Percentiles rank a stretch among this genome's conserved stretches.
These are phyloP conservation scores for Chunga burmeisteri DNA, from an alignment of 2,113 vertebrate genomes.

Conservation along the genomic window DNA sequence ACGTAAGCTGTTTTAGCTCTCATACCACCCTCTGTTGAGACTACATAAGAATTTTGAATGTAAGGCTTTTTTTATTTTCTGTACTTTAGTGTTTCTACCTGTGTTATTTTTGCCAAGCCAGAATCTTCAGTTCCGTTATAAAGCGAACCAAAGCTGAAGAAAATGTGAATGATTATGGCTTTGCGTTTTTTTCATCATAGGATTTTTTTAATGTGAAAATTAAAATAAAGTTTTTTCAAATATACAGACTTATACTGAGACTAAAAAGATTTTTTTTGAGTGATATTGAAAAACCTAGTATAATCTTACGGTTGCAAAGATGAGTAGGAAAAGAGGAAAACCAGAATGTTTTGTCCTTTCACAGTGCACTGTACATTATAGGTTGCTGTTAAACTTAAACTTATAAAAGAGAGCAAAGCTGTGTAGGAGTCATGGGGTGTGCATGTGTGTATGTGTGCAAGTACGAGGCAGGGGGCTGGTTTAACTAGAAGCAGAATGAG, in stretches of 20 bases:
- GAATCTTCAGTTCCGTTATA: neutral
- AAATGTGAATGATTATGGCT: neutral
- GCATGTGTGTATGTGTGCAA: too few relatives aligned
- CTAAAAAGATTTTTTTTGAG: neutral
- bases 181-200: neutral
- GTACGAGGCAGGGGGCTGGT: rapidly evolving
- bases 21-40: neutral
- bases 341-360: neutral
- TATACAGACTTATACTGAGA: neutral
- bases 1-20: neutral
- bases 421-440: neutral
- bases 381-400: neutral
- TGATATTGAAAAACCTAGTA: neutral
- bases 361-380: neutral
- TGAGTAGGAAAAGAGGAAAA: neutral
- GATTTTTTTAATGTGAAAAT: neutral
- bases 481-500: neutral
- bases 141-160: neutral
- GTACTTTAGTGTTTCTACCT: neutral
- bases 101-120: neutral
- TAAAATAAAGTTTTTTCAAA: neutral
- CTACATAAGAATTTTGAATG: neutral
- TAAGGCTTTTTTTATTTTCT: neutral
- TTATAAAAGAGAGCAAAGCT: neutral
- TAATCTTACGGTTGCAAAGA: neutral